Conservation (phyloP, 1,140 invertebrate genomes). For the Formica selysi region DNA sequence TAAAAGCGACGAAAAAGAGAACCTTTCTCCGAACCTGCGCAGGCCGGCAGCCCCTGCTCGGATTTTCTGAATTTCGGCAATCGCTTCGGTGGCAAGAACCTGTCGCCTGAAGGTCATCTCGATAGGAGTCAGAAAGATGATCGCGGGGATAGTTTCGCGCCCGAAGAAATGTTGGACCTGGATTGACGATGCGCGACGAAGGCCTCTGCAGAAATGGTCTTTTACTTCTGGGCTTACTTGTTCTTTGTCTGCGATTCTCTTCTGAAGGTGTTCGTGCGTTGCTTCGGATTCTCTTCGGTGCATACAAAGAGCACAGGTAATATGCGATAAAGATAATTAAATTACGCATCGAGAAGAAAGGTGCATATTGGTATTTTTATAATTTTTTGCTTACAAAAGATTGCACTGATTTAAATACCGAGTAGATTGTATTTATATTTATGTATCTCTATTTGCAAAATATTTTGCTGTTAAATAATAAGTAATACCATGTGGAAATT, state of each 20-base stretch:
- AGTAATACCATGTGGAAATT: slow-evolving; percentile 21
- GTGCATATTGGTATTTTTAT: slow-evolving; percentile 39
- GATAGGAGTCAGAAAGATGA: slow-evolving; percentile 68
- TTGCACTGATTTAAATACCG: background rate
- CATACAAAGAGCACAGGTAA: slow-evolving; percentile 14
- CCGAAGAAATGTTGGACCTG: slow-evolving; percentile 64
- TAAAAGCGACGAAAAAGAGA: slow-evolving; percentile 55
- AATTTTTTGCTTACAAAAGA: slow-evolving; percentile 50
- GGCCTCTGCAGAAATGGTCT: slow-evolving; percentile 7
- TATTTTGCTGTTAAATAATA: slow-evolving; percentile 22
- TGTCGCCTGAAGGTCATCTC: slow-evolving; percentile 65
- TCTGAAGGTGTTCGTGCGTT: slow-evolving; percentile 4
- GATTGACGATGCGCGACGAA: slow-evolving; percentile 56
- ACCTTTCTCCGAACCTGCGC: slow-evolving; percentile 62
- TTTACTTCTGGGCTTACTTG: slow-evolving; percentile 24
- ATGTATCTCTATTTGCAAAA: slow-evolving; percentile 6
- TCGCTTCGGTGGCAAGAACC: slow-evolving; percentile 66
- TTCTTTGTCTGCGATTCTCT: slow-evolving; percentile 6
- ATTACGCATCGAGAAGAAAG: slow-evolving; percentile 6
- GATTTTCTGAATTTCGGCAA: slow-evolving; percentile 79
- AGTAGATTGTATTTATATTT: slow-evolving; percentile 21
- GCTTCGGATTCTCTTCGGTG: background rate
- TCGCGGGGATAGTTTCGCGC: slow-evolving; percentile 51
- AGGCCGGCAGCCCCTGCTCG: slow-evolving; percentile 76
- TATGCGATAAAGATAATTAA: slow-evolving; percentile 21